Evolutionary conservation across 2,797 vertebrate species (phyloP).

Genomic region (Cheirogaleus major): DNA sequence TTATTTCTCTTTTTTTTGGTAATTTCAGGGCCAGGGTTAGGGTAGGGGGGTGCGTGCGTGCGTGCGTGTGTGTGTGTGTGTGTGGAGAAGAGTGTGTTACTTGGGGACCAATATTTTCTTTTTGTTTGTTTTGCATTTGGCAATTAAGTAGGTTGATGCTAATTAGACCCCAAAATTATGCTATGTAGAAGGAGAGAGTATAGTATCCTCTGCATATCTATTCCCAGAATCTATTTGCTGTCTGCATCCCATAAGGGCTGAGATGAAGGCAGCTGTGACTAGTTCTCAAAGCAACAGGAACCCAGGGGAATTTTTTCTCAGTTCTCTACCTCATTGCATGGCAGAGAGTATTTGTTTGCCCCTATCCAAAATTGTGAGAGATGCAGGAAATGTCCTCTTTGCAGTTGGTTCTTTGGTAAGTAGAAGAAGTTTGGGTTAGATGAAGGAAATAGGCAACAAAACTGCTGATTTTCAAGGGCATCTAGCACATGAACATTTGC

Average conservation of each 20-base stretch:
- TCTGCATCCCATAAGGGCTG: neutral
- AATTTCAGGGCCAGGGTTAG: neutral
- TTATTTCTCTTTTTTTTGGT: neutral
- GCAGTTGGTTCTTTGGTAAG: neutral
- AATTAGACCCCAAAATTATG: neutral
- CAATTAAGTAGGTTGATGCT: neutral
- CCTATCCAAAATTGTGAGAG: neutral
- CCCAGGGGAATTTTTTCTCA: neutral
- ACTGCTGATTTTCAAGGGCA: constrained; percentile 49
- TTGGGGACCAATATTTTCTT: neutral
- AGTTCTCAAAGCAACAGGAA: neutral
- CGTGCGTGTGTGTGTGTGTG: neutral
- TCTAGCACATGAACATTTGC: constrained; percentile 37
- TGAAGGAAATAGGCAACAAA: neutral
- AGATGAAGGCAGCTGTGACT: neutral
- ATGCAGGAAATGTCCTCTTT: neutral
- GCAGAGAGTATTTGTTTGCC: neutral
- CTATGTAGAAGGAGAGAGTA: neutral
- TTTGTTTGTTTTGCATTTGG: neutral
- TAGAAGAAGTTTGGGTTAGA: neutral
- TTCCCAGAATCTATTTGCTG: neutral
- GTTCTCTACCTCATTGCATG: accelerated
- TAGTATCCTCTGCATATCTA: neutral
- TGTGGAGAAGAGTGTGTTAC: neutral
- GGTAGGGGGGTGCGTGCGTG: neutral